phyloP scores from a whole-genome alignment of 2,797 vertebrate genomes.

The Vultur gryphus region DNA sequence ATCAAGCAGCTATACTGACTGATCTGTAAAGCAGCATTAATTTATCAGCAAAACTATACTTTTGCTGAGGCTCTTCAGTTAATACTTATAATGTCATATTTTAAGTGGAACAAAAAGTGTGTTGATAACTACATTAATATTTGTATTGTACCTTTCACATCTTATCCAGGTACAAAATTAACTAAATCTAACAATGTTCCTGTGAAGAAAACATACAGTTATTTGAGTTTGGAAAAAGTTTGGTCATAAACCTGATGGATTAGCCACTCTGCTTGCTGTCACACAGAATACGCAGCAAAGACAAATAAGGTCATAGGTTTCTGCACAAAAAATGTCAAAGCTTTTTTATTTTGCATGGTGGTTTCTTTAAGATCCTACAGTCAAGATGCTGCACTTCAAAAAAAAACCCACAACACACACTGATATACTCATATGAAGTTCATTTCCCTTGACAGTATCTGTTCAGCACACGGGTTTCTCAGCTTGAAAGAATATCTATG shows the following conservation, averaged over 20 bases:
- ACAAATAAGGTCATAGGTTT: neutral
- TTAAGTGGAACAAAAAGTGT: neutral
- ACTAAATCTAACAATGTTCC: neutral
- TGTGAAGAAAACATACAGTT: neutral
- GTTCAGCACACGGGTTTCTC: neutral
- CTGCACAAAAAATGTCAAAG: neutral
- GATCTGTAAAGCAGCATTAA: neutral
- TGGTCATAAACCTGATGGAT: neutral
- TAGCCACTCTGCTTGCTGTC: neutral
- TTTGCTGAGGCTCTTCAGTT: neutral
- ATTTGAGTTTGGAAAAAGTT: neutral
- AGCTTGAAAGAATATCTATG: neutral
- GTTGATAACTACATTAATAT: neutral
- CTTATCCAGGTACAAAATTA: neutral
- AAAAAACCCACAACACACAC: no score
- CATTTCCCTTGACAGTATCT: neutral
- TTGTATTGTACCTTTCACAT: neutral
- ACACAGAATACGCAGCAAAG: neutral
- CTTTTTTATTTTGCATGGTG: neutral
- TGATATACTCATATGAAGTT: neutral
- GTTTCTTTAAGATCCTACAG: neutral
- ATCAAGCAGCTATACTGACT: neutral
- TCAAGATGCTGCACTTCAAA: neutral
- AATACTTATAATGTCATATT: neutral
- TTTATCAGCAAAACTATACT: neutral